Evolutionary conservation across 2,797 vertebrate species (phyloP).

Genomic region (Rhynchonycteris naso): DNA sequence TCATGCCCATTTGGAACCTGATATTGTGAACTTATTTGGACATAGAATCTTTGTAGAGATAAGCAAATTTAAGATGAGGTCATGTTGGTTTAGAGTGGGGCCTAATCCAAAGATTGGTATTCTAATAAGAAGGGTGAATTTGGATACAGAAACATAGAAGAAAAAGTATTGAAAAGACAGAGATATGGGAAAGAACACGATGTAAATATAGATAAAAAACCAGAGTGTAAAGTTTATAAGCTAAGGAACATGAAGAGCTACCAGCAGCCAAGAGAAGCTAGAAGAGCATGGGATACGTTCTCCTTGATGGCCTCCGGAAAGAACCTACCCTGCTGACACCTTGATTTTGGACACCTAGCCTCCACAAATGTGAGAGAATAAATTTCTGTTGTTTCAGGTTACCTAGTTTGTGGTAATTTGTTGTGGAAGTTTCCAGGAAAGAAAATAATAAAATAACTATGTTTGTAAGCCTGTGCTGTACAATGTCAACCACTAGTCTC

Average conservation of each 20-base stretch:
- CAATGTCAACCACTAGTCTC: not conserved
- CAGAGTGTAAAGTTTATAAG: not conserved
- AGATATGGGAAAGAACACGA: not conserved
- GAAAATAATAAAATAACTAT: not conserved
- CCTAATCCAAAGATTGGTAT: not conserved
- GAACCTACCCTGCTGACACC: not conserved
- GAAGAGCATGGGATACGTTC: not conserved
- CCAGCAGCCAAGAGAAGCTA: not conserved
- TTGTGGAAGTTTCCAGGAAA: not conserved
- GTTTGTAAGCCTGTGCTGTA: too few species aligned
- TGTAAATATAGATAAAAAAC: not conserved
- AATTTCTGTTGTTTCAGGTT: not conserved
- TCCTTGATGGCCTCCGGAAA: not conserved
- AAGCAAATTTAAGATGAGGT: not conserved
- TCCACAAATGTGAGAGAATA: not conserved
- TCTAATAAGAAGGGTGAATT: not conserved
- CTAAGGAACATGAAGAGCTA: too few species aligned
- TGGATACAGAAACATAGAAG: not conserved
- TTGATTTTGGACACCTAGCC: not conserved
- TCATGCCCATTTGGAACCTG: not conserved
- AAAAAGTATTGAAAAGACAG: not conserved
- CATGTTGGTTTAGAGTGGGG: not conserved
- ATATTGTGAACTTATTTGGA: not conserved
- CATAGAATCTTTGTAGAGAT: not conserved
- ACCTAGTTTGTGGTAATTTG: not conserved